phyloP scores from a whole-genome alignment of 2,797 vertebrate species.

The Falco novaeseelandiae region DNA sequence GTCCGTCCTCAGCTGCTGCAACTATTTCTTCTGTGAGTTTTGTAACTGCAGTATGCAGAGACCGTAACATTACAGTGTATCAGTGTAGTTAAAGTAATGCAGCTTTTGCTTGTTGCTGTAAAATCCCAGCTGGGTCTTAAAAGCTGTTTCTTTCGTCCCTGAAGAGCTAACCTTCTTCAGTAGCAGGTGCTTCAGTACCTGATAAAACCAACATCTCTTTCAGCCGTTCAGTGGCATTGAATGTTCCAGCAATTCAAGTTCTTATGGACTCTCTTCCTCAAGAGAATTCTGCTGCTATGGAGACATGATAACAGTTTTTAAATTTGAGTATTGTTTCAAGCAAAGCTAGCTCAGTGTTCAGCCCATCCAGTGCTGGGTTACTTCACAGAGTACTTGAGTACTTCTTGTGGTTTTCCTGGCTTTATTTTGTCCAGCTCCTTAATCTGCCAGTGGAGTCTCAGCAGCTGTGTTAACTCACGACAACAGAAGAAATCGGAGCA shows the following conservation, averaged over 20 bases:
- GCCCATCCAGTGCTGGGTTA: background rate
- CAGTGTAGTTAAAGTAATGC: background rate
- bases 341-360: background rate
- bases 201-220: background rate
- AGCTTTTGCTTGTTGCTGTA: background rate
- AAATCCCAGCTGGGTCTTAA: background rate
- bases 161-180: background rate
- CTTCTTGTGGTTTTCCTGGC: background rate
- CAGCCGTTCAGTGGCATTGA: background rate
- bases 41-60: background rate
- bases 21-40: background rate
- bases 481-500: background rate
- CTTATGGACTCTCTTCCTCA: background rate
- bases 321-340: background rate
- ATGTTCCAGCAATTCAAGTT: background rate
- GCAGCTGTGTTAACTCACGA: background rate
- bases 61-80: background rate
- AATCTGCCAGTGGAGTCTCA: background rate
- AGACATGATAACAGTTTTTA: background rate
- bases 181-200: background rate
- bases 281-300: background rate
- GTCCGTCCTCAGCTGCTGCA: background rate
- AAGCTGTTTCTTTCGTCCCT: background rate
- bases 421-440: background rate
- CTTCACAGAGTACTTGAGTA: background rate